Conservation (phyloP, 1,140 invertebrate genomes). For the Caenorhabditis inopinata region DNA sequence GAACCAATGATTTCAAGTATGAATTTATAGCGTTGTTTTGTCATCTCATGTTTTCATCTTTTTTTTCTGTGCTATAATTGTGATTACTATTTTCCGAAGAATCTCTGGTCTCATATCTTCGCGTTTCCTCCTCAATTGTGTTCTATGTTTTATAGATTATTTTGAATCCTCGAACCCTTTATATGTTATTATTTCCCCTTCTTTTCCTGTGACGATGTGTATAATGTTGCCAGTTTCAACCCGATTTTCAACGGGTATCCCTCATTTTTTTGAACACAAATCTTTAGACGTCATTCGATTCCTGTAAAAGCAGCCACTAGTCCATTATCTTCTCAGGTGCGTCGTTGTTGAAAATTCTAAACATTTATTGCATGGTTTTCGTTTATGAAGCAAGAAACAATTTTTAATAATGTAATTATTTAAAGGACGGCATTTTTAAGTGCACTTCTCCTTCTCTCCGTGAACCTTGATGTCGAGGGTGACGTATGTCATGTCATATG, state of each 20-base stretch:
- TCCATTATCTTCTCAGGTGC: slow-evolving; percentile 3
- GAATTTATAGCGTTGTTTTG: not conserved
- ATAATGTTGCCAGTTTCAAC: slow-evolving; percentile 15
- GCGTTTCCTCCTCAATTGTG: not conserved
- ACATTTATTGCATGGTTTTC: not conserved
- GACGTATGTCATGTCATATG: slow-evolving; percentile 62
- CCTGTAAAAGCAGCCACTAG: not conserved
- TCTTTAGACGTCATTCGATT: not conserved
- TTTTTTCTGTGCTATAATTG: slow-evolving; percentile 19
- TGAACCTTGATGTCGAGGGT: slow-evolving; percentile 59
- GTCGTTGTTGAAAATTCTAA: not conserved
- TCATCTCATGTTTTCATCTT: not conserved
- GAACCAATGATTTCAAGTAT: slow-evolving; percentile 12
- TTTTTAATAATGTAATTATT: not conserved
- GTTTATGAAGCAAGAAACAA: not conserved
- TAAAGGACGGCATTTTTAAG: not conserved
- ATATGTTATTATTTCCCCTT: not conserved
- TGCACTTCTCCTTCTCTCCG: slow-evolving; percentile 54
- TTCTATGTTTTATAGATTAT: slow-evolving; percentile 26
- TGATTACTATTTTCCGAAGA: not conserved
- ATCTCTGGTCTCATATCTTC: not conserved
- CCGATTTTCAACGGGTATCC: not conserved
- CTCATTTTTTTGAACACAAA: not conserved
- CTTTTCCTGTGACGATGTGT: slow-evolving; percentile 26
- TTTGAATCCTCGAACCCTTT: not conserved